Evolutionary conservation across 2,888 invertebrate genomes (phyloP).

Genomic region (Phalangium opilio): DNA sequence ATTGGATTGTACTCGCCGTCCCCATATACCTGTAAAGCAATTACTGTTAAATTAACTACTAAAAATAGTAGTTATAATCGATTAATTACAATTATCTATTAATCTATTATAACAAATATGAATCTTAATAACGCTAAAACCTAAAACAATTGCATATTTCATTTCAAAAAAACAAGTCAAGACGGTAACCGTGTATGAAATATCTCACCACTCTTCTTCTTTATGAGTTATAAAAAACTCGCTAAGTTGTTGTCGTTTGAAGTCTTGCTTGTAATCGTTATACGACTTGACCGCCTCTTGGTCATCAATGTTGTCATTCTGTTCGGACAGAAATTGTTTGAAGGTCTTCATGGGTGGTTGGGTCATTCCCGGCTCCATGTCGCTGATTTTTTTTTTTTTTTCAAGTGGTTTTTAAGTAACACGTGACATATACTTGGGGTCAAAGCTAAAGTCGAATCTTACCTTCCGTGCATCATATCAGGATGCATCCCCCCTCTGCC

Average conservation of each 20-base stretch:
- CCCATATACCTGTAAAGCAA: too few relatives aligned
- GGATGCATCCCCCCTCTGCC: constrained; percentile 9
- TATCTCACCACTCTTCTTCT: constrained; percentile 95
- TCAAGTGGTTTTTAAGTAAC: too few relatives aligned
- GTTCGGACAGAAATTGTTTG: constrained; percentile 86
- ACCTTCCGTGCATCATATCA: constrained; percentile 13
- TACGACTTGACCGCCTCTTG: constrained; percentile 92
- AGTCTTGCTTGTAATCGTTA: constrained; percentile 95
- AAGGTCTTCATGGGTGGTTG: constrained; percentile 93
- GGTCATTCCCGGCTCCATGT: constrained; percentile 41
- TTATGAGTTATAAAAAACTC: constrained; percentile 98
- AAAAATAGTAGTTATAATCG: not conserved
- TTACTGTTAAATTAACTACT: too few relatives aligned
- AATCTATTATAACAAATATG: not conserved
- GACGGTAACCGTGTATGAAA: not conserved
- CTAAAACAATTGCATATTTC: constrained; percentile 3
- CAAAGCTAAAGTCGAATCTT: not conserved
- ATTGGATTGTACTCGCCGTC: too few relatives aligned
- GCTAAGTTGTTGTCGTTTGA: constrained; percentile 85
- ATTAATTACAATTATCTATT: constrained; percentile 2
- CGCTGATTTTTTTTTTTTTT: constrained; percentile 8
- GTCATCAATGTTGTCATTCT: constrained; percentile 94
- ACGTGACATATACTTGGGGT: too few relatives aligned
- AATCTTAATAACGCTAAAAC: constrained; percentile 3
- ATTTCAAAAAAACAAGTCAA: constrained; percentile 5